Percentiles rank a stretch among this genome's conserved stretches.
Evolutionary conservation across 2,888 invertebrate genomes (phyloP).

Genomic region (Caenorhabditis angaria): DNA sequence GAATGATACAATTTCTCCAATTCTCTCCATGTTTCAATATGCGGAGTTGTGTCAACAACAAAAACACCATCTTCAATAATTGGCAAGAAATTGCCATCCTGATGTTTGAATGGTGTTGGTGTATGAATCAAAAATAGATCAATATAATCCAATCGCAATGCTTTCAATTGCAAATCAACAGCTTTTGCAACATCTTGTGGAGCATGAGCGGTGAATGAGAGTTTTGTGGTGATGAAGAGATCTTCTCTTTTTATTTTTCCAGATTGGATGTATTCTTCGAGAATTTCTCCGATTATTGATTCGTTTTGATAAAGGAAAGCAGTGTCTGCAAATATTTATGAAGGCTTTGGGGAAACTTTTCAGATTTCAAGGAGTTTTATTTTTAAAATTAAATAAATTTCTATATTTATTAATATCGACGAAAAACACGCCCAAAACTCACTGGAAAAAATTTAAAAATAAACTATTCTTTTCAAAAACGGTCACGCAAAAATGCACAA

Average conservation of each 20-base stretch:
- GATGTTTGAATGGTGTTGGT: slow-evolving; percentile 50
- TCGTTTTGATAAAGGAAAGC: slow-evolving; percentile 81
- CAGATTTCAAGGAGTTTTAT: too few relatives aligned
- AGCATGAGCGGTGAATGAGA: slow-evolving; percentile 54
- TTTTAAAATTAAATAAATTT: too few relatives aligned
- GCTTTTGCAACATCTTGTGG: slow-evolving; percentile 49
- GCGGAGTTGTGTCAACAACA: slow-evolving; percentile 38
- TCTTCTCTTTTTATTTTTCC: slow-evolving; percentile 74
- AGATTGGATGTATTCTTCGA: slow-evolving; percentile 79
- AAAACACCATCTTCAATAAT: slow-evolving; percentile 34
- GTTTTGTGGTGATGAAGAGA: slow-evolving; percentile 66
- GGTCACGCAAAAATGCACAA: too few relatives aligned
- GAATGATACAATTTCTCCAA: slow-evolving; percentile 59
- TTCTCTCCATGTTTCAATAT: slow-evolving; percentile 62
- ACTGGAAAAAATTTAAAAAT: too few relatives aligned
- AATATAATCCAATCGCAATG: slow-evolving; percentile 57
- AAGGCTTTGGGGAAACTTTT: not conserved
- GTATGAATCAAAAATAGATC: slow-evolving; percentile 63
- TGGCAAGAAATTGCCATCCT: slow-evolving; percentile 36
- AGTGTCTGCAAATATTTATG: slow-evolving; percentile 33
- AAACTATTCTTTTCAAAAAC: too few relatives aligned
- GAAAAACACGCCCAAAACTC: too few relatives aligned
- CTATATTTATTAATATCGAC: too few relatives aligned
- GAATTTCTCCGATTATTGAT: slow-evolving; percentile 78
- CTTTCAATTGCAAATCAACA: slow-evolving; percentile 56